Conservation (phyloP, 2,888 invertebrate genomes). For the Hyles lineata region DNA sequence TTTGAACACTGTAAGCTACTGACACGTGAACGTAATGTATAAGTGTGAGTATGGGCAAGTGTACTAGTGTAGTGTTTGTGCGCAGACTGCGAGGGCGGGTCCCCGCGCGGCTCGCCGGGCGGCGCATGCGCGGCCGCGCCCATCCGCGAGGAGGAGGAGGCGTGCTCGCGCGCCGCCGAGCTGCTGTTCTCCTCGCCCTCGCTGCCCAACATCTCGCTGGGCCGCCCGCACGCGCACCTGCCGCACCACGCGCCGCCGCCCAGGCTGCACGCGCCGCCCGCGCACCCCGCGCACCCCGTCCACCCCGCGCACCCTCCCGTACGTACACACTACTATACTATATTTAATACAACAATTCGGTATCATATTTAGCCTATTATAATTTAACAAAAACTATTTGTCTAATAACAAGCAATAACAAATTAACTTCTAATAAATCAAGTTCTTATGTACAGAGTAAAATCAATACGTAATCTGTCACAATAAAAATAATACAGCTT, state of each 20-base stretch:
- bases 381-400: too few species aligned
- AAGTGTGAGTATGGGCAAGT: background rate
- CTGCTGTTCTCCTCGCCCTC: slow-evolving; percentile 97
- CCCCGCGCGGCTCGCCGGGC: slow-evolving; percentile 87
- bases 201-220: slow-evolving; percentile 98
- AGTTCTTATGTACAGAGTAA: too few species aligned
- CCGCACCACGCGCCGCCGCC: slow-evolving; percentile 85
- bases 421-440: too few species aligned
- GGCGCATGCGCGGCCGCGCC: slow-evolving; percentile 86
- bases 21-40: background rate
- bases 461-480: too few species aligned
- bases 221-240: slow-evolving; percentile 83
- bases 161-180: slow-evolving; percentile 88
- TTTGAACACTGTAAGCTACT: background rate
- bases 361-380: too few species aligned
- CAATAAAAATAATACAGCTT: too few species aligned
- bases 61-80: background rate
- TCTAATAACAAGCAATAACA: background rate
- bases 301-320: slow-evolving; percentile 66
- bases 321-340: slow-evolving; percentile 84
- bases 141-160: slow-evolving; percentile 93
- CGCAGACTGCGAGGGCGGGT: slow-evolving; percentile 71
- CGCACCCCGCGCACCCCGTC: slow-evolving; percentile 91
- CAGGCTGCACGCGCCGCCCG: slow-evolving; percentile 88
- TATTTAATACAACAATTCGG: slow-evolving; percentile 49